Conservation (phyloP, 2,888 invertebrate species). For the Eremobia ochroleuca region DNA sequence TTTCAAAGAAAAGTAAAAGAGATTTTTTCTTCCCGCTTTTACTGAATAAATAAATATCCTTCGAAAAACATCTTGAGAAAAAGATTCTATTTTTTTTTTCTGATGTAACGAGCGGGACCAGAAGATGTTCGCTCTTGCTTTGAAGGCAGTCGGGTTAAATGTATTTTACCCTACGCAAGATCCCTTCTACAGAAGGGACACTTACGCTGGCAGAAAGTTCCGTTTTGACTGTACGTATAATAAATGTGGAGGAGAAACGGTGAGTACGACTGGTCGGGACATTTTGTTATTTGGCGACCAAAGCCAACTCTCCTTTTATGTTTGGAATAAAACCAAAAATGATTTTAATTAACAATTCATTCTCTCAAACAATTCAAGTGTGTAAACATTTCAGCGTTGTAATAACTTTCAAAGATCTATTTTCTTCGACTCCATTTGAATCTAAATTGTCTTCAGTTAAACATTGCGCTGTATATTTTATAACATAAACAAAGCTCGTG, state of each 20-base stretch:
- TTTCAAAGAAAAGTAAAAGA: no score
- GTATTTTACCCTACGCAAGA: fast-evolving
- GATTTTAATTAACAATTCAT: neutral
- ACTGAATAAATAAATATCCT: neutral
- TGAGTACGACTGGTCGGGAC: neutral
- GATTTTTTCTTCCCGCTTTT: neutral
- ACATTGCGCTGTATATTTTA: slow-evolving; percentile 37
- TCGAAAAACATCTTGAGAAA: neutral
- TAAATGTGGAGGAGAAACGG: neutral
- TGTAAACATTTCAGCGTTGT: neutral
- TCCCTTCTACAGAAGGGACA: no score
- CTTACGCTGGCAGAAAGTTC: neutral
- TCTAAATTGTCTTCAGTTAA: slow-evolving; percentile 33
- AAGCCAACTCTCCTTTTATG: neutral
- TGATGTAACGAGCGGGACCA: no score
- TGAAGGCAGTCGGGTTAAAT: neutral
- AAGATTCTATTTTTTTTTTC: neutral
- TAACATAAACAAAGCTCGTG: slow-evolving; percentile 44
- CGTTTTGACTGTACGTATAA: neutral
- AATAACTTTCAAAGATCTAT: slow-evolving; percentile 29
- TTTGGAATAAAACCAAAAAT: neutral
- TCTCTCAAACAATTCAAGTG: slow-evolving; percentile 1
- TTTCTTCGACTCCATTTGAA: slow-evolving; percentile 35
- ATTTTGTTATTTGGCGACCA: no score
- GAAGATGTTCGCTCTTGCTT: neutral